Evolutionary conservation across 2,113 vertebrate species (phyloP).

Genomic region (Chauna torquata): DNA sequence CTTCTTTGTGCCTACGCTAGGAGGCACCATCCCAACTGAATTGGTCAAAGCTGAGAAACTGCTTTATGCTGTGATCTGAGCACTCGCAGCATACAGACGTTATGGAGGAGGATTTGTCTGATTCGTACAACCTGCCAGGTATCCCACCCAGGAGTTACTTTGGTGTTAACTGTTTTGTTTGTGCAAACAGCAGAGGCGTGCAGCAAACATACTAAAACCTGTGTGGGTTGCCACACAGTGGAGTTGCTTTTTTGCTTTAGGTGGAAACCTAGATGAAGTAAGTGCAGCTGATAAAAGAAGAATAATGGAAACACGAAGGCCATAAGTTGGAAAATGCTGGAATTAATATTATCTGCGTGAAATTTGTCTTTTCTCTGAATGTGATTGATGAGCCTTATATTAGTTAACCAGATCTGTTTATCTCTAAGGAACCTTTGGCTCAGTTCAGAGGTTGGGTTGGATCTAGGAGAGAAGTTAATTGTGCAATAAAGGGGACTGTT

Average conservation of each 20-base stretch:
- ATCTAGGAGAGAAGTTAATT: background rate
- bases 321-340: background rate
- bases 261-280: background rate
- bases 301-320: background rate
- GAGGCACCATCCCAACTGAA: background rate
- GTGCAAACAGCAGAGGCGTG: background rate
- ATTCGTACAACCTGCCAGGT: background rate
- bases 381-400: background rate
- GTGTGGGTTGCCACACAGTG: background rate
- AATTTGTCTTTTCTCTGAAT: background rate
- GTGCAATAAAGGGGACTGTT: background rate
- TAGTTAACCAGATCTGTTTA: background rate
- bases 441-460: background rate
- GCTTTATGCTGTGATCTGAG: background rate
- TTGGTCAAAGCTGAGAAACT: background rate
- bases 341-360: background rate
- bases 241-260: background rate
- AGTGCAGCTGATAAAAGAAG: background rate
- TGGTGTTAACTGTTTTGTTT: background rate
- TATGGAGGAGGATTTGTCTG: background rate
- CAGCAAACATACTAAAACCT: background rate
- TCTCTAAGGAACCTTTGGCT: background rate
- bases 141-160: background rate
- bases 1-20: background rate
- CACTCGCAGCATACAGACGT: accelerated